Conservation (phyloP, 2,888 invertebrate species). For the Oegoconia quadripuncta region DNA sequence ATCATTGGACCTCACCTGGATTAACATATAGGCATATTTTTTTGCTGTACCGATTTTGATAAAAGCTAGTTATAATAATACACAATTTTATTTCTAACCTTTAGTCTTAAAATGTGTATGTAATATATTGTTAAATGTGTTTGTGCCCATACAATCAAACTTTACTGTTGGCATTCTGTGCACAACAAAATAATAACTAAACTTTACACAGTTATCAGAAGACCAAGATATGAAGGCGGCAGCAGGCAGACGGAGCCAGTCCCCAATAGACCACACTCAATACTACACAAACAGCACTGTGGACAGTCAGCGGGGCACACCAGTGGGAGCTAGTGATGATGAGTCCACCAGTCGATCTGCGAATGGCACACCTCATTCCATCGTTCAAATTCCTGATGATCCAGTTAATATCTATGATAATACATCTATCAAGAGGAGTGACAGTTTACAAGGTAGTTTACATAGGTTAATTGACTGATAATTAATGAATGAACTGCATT, state of each 20-base stretch:
- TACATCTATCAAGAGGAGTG: constrained; percentile 62
- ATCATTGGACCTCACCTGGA: too few relatives aligned
- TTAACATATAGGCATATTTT: too few relatives aligned
- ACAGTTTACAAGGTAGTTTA: constrained; percentile 68
- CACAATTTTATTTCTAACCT: too few relatives aligned
- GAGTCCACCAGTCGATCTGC: constrained; percentile 64
- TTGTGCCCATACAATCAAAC: too few relatives aligned
- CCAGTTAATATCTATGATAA: constrained; percentile 62
- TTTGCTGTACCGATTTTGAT: too few relatives aligned
- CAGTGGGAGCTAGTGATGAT: constrained; percentile 73
- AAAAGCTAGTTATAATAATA: too few relatives aligned
- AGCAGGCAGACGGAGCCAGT: constrained; percentile 59
- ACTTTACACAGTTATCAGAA: constrained; percentile 72
- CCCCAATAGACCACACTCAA: constrained; percentile 55
- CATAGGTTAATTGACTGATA: too few relatives aligned
- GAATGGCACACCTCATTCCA: constrained; percentile 82
- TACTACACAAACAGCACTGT: constrained; percentile 48
- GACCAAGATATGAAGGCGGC: constrained; percentile 74
- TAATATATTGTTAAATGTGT: too few relatives aligned
- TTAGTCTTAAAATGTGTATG: too few relatives aligned
- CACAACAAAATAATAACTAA: too few relatives aligned
- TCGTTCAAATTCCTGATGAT: constrained; percentile 82
- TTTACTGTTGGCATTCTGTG: too few relatives aligned
- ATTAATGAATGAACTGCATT: too few relatives aligned
- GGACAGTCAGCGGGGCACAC: constrained; percentile 63